Evolutionary conservation across 1,140 invertebrate genomes (phyloP).

Genomic region (Bemisia tabaci): DNA sequence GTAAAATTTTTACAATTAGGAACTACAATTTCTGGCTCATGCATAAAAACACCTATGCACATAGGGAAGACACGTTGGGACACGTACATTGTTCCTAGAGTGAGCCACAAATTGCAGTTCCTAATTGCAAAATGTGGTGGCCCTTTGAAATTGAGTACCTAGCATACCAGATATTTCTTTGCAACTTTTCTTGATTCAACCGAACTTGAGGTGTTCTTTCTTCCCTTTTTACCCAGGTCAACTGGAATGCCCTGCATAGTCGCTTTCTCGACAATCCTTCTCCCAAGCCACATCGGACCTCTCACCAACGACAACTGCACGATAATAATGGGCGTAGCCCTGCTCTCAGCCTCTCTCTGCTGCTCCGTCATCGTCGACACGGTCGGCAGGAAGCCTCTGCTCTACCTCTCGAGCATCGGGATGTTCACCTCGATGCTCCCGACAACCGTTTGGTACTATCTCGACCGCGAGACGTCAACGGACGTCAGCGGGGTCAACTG

Average conservation of each 20-base stretch:
- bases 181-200: no score
- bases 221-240: no score
- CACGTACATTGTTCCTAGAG: no score
- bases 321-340: slow-evolving; percentile 1
- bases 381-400: slow-evolving; percentile 52
- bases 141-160: no score
- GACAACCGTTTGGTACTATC: slow-evolving; percentile 48
- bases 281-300: neutral
- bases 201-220: no score
- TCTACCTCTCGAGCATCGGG: slow-evolving; percentile 45
- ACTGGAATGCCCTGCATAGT: neutral
- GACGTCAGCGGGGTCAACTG: slow-evolving; percentile 38
- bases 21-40: no score
- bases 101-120: no score
- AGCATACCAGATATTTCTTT: no score
- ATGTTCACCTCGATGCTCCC: slow-evolving; percentile 46
- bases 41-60: no score
- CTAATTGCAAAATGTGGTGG: no score
- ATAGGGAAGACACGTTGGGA: no score
- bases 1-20: no score
- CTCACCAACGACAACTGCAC: neutral
- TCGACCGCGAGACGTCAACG: slow-evolving; percentile 34
- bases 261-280: slow-evolving; percentile 5
- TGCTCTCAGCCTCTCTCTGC: slow-evolving; percentile 22
- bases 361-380: slow-evolving; percentile 37